Percentiles rank a stretch among this genome's conserved stretches.
phyloP scores from a whole-genome alignment of 1,140 invertebrate species.

The Asbolus verrucosus region DNA sequence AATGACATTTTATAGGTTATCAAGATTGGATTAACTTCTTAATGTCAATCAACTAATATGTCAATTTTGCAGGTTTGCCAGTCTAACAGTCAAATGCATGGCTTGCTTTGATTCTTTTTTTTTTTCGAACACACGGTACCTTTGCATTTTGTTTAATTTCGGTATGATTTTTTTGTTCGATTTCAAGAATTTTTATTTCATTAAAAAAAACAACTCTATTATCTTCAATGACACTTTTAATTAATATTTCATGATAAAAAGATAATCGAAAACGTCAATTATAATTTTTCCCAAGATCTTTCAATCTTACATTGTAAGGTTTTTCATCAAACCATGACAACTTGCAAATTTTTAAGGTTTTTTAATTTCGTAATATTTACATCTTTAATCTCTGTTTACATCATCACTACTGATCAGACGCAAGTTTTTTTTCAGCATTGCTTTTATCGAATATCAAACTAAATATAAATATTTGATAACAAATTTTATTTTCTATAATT shows the following conservation, averaged over 20 bases:
- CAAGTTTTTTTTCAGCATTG: background rate
- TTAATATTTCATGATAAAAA: constrained; percentile 16
- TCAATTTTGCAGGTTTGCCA: too few species aligned
- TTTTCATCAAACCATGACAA: too few species aligned
- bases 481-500: background rate
- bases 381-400: constrained; percentile 10
- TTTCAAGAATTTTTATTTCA: background rate
- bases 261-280: constrained; percentile 16
- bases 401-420: background rate
- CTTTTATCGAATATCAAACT: background rate
- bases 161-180: constrained; percentile 13
- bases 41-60: too few species aligned
- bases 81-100: too few species aligned
- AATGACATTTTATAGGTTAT: too few species aligned
- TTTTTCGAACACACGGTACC: too few species aligned
- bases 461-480: constrained; percentile 30
- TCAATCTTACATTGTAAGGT: background rate
- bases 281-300: background rate
- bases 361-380: background rate
- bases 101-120: too few species aligned
- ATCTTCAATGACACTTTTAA: constrained; percentile 16
- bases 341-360: background rate
- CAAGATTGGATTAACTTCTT: too few species aligned
- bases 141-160: too few species aligned
- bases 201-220: constrained; percentile 9